These are phyloP conservation scores for Bombylius discolor DNA, from an alignment of 2,888 invertebrate species.

Conservation along the genomic window DNA sequence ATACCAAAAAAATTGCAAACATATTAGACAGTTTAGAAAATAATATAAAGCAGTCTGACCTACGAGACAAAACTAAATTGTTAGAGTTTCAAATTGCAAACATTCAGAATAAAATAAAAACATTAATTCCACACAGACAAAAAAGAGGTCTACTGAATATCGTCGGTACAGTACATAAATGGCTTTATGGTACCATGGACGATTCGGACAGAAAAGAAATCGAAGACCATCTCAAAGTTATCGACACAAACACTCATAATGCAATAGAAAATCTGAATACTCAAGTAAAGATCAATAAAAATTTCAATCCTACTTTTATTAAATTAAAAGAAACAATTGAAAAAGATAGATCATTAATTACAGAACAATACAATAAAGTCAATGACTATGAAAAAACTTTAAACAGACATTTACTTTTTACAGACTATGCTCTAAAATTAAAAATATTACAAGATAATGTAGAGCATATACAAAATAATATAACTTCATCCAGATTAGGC, in stretches of 20 bases:
- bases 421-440: neutral
- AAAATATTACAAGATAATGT: constrained; percentile 2
- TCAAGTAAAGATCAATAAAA: neutral
- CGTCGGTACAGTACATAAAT: neutral
- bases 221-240: neutral
- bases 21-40: neutral
- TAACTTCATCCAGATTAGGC: neutral
- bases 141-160: constrained; percentile 3
- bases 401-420: neutral
- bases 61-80: neutral
- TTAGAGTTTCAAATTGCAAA: neutral
- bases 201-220: neutral
- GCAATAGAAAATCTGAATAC: neutral
- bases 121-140: neutral
- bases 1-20: neutral
- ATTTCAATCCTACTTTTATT: too few species aligned
- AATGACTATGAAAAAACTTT: neutral
- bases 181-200: constrained; percentile 5
- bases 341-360: neutral
- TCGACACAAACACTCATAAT: constrained; percentile 1
- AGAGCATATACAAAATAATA: constrained; percentile 2
- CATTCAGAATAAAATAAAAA: neutral
- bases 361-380: neutral
- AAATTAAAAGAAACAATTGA: neutral
- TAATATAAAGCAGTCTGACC: neutral